Evolutionary conservation across 2,888 invertebrate species (phyloP).

Genomic region (Dioctria linearis): DNA sequence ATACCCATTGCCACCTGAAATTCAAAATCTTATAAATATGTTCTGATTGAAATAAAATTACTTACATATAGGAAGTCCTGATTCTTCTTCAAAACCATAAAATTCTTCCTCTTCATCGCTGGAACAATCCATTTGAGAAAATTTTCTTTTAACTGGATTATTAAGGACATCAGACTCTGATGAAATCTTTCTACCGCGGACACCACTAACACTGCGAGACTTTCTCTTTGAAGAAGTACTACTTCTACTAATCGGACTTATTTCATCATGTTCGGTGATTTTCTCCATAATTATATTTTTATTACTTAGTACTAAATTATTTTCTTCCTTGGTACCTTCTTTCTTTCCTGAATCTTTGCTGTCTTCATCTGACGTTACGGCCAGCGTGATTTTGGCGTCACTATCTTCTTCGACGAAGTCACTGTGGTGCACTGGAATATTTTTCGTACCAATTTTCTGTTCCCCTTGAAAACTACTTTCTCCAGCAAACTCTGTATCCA

Average conservation of each 20-base stretch:
- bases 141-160: conserved; percentile 32
- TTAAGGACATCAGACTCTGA: not conserved
- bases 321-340: not conserved
- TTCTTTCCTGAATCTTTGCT: conserved; percentile 48
- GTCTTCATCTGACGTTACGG: conserved; percentile 56
- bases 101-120: conserved; percentile 54
- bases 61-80: conserved; percentile 42
- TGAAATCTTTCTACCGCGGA: not conserved
- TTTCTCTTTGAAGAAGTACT: not conserved
- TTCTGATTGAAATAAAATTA: not conserved
- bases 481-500: conserved; percentile 18
- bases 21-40: not conserved
- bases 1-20: not conserved
- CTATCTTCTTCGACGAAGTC: conserved; percentile 34
- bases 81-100: conserved; percentile 50
- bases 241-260: no score
- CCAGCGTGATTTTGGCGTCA: conserved; percentile 48
- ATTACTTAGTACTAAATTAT: not conserved
- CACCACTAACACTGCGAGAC: not conserved
- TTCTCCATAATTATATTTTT: not conserved
- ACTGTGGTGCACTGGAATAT: not conserved
- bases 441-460: not conserved
- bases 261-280: not conserved
- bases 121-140: conserved; percentile 18
- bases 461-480: conserved; percentile 4